These are phyloP conservation scores for Tridacna crocea DNA, from an alignment of 2,888 invertebrate species.

Conservation along the genomic window DNA sequence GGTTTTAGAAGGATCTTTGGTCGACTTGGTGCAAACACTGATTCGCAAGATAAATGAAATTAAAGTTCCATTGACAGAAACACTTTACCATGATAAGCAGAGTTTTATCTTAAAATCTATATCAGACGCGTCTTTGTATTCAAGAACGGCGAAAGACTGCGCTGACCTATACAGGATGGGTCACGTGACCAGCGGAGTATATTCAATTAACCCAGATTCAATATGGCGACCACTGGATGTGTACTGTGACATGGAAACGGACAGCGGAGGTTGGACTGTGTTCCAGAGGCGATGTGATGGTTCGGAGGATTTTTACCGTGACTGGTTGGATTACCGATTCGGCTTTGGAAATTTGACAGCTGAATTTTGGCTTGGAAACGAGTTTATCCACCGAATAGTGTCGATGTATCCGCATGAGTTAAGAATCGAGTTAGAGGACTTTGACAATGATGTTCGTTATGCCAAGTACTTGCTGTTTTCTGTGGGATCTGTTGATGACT, in stretches of 20 bases:
- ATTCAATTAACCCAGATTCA: constrained; percentile 28
- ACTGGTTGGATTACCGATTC: constrained; percentile 44
- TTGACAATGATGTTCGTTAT: constrained; percentile 34
- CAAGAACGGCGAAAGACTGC: not conserved
- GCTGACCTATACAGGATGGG: not conserved
- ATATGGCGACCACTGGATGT: constrained; percentile 35
- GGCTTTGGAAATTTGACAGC: constrained; percentile 41
- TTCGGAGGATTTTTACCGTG: constrained; percentile 40
- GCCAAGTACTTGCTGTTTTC: constrained; percentile 59
- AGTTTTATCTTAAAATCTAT: not conserved
- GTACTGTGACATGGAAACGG: constrained; percentile 40
- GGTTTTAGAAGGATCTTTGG: not conserved
- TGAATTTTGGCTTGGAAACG: constrained; percentile 58
- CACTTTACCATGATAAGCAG: not conserved
- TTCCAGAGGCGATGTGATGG: constrained; percentile 50
- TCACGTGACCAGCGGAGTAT: constrained; percentile 24
- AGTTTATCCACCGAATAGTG: constrained; percentile 47
- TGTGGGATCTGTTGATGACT: constrained; percentile 35
- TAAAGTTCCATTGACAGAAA: not conserved
- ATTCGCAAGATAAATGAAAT: not conserved
- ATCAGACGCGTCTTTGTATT: not conserved
- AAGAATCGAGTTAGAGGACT: constrained; percentile 52
- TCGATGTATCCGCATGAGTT: constrained; percentile 52
- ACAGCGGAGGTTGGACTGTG: constrained; percentile 65
- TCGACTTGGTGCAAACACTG: not conserved